Percentiles rank a stretch among this genome's conserved stretches.
Conservation (phyloP, 2,113 vertebrate genomes). For the Geococcyx californianus region DNA sequence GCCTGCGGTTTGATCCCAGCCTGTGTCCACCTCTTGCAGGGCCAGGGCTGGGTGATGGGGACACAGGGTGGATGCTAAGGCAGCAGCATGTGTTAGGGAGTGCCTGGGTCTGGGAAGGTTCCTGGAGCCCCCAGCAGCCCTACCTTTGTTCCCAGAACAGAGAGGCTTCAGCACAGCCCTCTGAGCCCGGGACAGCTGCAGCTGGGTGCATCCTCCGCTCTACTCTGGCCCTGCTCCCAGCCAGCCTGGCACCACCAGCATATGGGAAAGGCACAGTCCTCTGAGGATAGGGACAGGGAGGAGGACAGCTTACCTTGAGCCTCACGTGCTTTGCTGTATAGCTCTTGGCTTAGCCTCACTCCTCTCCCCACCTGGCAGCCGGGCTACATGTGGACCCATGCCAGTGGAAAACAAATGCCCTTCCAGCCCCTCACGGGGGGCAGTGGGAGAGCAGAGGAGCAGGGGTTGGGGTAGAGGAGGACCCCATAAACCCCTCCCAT, state of each 20-base stretch:
- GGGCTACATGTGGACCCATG: fast-evolving
- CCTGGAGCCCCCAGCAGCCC: background rate
- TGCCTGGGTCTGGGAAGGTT: background rate
- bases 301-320: background rate
- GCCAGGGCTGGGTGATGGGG: background rate
- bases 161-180: fast-evolving
- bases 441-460: background rate
- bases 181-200: background rate
- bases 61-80: background rate
- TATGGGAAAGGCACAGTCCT: background rate
- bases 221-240: fast-evolving
- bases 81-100: background rate
- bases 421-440: background rate
- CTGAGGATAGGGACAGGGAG: fast-evolving
- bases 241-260: background rate
- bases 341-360: background rate
- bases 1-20: background rate
- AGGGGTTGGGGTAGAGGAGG: background rate
- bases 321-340: background rate
- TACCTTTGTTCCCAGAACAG: background rate
- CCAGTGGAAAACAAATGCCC: background rate
- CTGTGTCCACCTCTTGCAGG: background rate
- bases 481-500: background rate
- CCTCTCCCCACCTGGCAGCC: background rate
- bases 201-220: fast-evolving